These are phyloP conservation scores for Lithophane semibrunnea DNA, from an alignment of 2,888 invertebrate species.

Conservation along the genomic window DNA sequence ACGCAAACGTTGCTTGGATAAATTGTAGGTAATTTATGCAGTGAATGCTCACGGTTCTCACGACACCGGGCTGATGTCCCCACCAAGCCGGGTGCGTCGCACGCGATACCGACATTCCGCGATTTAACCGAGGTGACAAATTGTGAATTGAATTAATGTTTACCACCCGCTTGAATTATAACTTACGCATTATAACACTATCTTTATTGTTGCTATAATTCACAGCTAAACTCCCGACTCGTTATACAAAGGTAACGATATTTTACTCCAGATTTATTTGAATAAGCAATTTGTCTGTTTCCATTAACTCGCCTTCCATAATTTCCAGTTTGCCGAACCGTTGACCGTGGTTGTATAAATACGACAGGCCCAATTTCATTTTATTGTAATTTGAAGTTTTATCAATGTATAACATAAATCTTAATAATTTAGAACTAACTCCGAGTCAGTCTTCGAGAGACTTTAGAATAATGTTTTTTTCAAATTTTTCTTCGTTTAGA, in stretches of 20 bases:
- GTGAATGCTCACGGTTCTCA: constrained; percentile 83
- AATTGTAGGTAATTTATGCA: constrained; percentile 85
- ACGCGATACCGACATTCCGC: constrained; percentile 87
- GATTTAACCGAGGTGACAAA: constrained; percentile 86
- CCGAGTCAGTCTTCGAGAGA: constrained; percentile 1
- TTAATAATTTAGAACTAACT: constrained; percentile 28
- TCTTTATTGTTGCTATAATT: constrained; percentile 60
- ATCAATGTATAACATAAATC: constrained; percentile 47
- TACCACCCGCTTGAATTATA: constrained; percentile 80
- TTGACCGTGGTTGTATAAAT: constrained; percentile 59
- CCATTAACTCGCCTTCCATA: constrained; percentile 50
- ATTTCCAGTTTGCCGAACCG: constrained; percentile 54
- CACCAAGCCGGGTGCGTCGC: constrained; percentile 70
- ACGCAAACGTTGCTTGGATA: constrained; percentile 77
- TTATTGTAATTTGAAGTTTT: constrained; percentile 52
- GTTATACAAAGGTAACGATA: constrained; percentile 47
- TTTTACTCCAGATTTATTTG: constrained; percentile 57
- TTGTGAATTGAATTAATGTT: constrained; percentile 88
- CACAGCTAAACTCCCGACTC: constrained; percentile 50
- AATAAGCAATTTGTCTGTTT: constrained; percentile 61
- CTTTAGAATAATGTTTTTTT: constrained; percentile 27
- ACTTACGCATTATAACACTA: constrained; percentile 74
- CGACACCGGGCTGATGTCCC: constrained; percentile 80
- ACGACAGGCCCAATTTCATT: constrained; percentile 53
- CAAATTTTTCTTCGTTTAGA: background rate